phyloP scores from a whole-genome alignment of 2,797 vertebrate species.

The Ctenochaetus hawaiiensis region DNA sequence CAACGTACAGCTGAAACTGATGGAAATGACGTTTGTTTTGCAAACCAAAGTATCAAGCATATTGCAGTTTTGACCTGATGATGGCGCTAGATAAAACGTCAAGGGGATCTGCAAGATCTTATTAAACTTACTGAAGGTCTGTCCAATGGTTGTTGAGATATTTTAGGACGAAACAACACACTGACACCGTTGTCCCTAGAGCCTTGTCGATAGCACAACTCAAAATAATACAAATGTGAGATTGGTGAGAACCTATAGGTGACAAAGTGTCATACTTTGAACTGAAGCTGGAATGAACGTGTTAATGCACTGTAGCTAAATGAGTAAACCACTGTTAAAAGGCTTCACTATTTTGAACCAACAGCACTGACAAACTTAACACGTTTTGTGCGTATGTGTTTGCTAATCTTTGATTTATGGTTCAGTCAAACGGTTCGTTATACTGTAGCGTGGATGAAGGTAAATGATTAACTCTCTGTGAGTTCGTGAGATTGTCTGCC shows the following conservation, averaged over 20 bases:
- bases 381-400: constrained; percentile 24
- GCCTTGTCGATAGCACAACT: background rate
- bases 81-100: background rate
- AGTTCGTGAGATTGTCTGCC: constrained; percentile 3
- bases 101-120: too few species aligned
- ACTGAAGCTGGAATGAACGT: background rate
- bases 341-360: background rate
- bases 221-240: constrained; percentile 4
- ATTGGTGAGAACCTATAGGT: background rate
- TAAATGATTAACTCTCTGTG: constrained; percentile 68
- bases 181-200: background rate
- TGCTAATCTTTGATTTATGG: constrained; percentile 56
- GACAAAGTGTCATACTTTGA: background rate
- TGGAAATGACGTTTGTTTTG: too few species aligned
- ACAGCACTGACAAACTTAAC: background rate
- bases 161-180: background rate
- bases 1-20: too few species aligned
- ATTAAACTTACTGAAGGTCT: too few species aligned
- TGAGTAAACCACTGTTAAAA: background rate
- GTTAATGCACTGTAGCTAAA: background rate
- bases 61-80: background rate
- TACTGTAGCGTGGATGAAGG: constrained; percentile 26
- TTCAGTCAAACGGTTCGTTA: constrained; percentile 12
- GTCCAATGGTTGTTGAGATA: background rate
- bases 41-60: too few species aligned